Base-by-base conservation (phyloP, 2,797 vertebrate species). In the Tragelaphus oryx region DNA sequence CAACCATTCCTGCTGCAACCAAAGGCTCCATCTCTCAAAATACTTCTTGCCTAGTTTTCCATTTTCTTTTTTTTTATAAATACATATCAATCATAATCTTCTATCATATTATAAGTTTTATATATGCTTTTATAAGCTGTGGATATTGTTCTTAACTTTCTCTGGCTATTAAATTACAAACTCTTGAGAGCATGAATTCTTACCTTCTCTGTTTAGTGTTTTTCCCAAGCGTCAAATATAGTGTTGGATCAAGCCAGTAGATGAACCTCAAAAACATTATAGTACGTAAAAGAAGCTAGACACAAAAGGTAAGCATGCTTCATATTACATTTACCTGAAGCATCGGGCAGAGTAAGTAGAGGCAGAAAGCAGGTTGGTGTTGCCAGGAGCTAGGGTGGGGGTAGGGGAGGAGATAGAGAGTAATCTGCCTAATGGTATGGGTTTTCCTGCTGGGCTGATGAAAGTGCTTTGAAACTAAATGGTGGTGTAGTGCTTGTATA, bases 331-430 rank as follows among this genome's bases (percentile, higher is more conserved):
- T 30, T 28, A 11, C 37, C 30, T 37, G 48, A 87, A 88, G 65
- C 37, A 62, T 22, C 0, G 0, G 55, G 44, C 17, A 37, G 2
- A 55, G 16, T 44, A 50, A 81, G 8, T 1, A 81, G 65, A 30
- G 17, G 13, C 5, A 26, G 13, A 78, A 54, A 50, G 2, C 26
- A 60, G 16, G 22, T 0, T 10, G 16, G 17, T 33, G 13, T 33
- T n/a, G 20, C 20, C 75, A 48, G 44, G 13, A 52, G 17, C 30
- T n/a, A 20, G 14, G 8, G 8, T 13, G 3, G n/a, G 12, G 5
- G 14, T 28, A 41, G 54, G 2, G 14, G 9, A 33, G 10, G 7
- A 0, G 2, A 4, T 26, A 18, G 4, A 14, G 11, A 74, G 22
- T 80, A n/a, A 28, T 6, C 1, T 71, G 6, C 4, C 48, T 62